Base-by-base conservation (phyloP, 2,888 invertebrate genomes). In the Cheiracanthium punctorium region DNA sequence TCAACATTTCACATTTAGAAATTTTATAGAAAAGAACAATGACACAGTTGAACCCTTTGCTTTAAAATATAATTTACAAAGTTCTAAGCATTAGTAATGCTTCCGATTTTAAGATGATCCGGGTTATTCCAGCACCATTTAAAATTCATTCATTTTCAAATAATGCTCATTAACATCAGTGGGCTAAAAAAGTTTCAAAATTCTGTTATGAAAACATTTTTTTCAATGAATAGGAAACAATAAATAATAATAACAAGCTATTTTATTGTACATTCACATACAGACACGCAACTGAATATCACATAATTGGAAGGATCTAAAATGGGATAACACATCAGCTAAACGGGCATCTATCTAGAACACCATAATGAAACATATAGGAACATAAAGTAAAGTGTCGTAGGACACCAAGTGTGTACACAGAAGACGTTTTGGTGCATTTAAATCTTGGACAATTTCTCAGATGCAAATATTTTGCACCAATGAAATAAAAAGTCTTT, bases 241-340 rank as follows among this genome's bases (percentile, higher is more conserved):
- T 37, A 37, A 7, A 37, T 37, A 37, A 37, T 37, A 37, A 37
- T 37, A 58, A 74, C 74, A 69, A 69, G 58, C 82, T 77, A 82
- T 72, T 82, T 82, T 82, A 82, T 82, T 82, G 29, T 48, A 84
- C 82, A 76, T 32, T 32, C 7, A 80, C 81, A 75, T 37, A 28
- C 32, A 65, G 12, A 28, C 43, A 73, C 72, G 77, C 73, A 73
- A 77, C 77, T 41, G 73, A 48, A 73, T 84, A 84, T 84, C 82
- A 84, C 82, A 84, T 37, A 28, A 33, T 28, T 43, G 65, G 64
- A 24, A 24, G 72, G 77, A 48, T 70, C 82, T 84, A 84, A 48
- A n/a, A 30, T 14, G n/a, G 70, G 70, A 73, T 37, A 67, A 75
- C 17, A 70, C 29, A 20, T 28, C 43, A 24, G 32, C 20, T 58